These are phyloP conservation scores for Phoxinus phoxinus DNA, from an alignment of 2,113 vertebrate genomes.

Conservation along the genomic window DNA sequence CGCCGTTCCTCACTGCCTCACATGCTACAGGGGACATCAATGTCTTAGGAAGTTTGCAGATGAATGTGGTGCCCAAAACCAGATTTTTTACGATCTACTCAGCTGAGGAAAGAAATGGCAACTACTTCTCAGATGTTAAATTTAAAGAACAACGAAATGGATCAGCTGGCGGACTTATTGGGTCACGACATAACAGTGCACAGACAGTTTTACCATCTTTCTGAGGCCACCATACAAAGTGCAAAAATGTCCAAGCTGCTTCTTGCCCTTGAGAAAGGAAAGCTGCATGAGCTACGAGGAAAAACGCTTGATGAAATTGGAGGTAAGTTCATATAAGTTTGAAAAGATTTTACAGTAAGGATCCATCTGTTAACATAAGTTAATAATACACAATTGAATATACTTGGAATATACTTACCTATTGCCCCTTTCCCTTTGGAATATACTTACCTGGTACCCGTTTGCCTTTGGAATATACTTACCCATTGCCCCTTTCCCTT, in stretches of 20 bases:
- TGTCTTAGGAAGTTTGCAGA: not conserved
- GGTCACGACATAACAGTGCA: not conserved
- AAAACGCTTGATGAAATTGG: not conserved
- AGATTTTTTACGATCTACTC: not conserved
- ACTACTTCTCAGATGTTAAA: not conserved
- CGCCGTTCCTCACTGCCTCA: not conserved
- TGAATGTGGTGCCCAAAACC: conserved; percentile 17
- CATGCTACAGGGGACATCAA: not conserved
- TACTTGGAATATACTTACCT: no score
- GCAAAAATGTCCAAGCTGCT: conserved; percentile 7
- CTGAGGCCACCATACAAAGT: not conserved
- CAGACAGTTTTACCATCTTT: not conserved
- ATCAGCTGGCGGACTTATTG: conserved; percentile 14
- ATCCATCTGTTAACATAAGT: no score
- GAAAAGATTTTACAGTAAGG: no score
- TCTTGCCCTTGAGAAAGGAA: conserved; percentile 9
- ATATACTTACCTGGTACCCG: no score
- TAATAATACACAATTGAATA: no score
- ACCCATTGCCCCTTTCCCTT: no score
- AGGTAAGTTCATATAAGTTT: not conserved
- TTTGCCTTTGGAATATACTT: no score
- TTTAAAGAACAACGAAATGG: not conserved
- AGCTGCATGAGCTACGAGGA: not conserved
- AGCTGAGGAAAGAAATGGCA: not conserved
- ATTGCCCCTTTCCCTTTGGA: no score